phyloP scores from a whole-genome alignment of 2,888 invertebrate genomes.

The Ganaspis brasiliensis region DNA sequence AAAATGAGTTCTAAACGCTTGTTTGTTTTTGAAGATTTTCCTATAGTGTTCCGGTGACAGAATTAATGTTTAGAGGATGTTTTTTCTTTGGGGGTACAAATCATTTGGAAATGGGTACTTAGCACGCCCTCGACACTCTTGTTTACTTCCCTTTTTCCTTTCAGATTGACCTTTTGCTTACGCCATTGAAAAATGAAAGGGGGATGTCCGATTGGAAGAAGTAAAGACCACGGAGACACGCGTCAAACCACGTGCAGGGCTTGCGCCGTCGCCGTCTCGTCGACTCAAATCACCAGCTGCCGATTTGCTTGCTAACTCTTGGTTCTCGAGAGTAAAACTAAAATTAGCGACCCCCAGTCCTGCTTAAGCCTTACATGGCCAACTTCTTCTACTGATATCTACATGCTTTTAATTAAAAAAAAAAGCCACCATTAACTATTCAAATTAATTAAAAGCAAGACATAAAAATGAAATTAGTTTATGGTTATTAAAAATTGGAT shows the following conservation, averaged over 20 bases:
- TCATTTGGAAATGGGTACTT: constrained; percentile 16
- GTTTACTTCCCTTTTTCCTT: constrained; percentile 5
- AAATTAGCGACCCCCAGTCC: constrained; percentile 46
- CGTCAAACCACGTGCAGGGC: constrained; percentile 35
- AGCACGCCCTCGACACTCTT: background rate
- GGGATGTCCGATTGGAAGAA: constrained; percentile 25
- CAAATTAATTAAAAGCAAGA: too few species aligned
- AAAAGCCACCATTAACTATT: too few species aligned
- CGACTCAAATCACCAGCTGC: constrained; percentile 41
- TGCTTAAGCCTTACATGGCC: constrained; percentile 3
- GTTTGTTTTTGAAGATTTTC: background rate
- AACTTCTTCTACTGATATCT: background rate
- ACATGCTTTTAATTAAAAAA: background rate
- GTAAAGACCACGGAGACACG: constrained; percentile 40
- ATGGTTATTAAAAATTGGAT: too few species aligned
- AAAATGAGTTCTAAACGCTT: background rate
- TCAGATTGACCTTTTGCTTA: constrained; percentile 31
- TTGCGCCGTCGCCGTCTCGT: constrained; percentile 33
- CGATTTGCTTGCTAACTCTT: constrained; percentile 39
- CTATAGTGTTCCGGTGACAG: background rate
- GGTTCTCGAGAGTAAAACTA: constrained; percentile 32
- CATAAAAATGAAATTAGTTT: too few species aligned
- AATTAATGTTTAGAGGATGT: background rate
- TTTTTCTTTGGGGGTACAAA: background rate
- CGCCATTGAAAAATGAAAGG: constrained; percentile 35